phyloP scores from a whole-genome alignment of 1,140 invertebrate species.

The Bradynema listronoti region DNA sequence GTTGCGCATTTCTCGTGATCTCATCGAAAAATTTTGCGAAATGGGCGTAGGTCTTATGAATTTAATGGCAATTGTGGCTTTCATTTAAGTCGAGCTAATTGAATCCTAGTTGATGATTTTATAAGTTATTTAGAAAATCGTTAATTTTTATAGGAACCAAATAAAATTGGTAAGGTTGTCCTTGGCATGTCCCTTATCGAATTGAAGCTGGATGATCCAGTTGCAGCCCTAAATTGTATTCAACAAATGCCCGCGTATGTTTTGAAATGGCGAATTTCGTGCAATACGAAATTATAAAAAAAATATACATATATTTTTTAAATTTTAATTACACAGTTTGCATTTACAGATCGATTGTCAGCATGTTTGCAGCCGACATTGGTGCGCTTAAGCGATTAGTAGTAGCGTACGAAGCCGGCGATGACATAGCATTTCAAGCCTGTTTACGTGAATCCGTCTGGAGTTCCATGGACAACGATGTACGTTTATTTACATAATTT shows the following conservation, averaged over 20 bases:
- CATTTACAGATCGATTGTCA: constrained; percentile 3
- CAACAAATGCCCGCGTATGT: constrained; percentile 19
- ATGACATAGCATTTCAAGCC: constrained; percentile 19
- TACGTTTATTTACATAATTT: not conserved
- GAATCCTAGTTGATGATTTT: not conserved
- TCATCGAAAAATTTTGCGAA: constrained; percentile 18
- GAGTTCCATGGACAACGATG: constrained; percentile 20
- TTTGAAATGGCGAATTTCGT: too few relatives aligned
- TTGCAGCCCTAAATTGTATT: constrained; percentile 16
- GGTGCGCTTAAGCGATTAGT: constrained; percentile 9
- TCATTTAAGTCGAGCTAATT: not conserved
- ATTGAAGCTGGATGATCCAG: constrained; percentile 12
- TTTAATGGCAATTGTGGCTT: not conserved
- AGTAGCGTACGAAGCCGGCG: constrained; percentile 21
- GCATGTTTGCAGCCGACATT: too few relatives aligned
- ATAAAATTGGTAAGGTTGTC: constrained; percentile 22
- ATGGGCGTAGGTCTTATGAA: constrained; percentile 2
- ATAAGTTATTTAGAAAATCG: not conserved
- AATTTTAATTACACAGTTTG: constrained; percentile 4
- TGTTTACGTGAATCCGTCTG: constrained; percentile 1
- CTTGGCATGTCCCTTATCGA: constrained; percentile 22
- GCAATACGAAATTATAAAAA: not conserved
- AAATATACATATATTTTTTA: constrained; percentile 14
- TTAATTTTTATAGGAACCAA: not conserved
- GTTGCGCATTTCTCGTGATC: not conserved